Base-by-base conservation (phyloP, 2,797 vertebrate species). In the Chloroceryle amazona region DNA sequence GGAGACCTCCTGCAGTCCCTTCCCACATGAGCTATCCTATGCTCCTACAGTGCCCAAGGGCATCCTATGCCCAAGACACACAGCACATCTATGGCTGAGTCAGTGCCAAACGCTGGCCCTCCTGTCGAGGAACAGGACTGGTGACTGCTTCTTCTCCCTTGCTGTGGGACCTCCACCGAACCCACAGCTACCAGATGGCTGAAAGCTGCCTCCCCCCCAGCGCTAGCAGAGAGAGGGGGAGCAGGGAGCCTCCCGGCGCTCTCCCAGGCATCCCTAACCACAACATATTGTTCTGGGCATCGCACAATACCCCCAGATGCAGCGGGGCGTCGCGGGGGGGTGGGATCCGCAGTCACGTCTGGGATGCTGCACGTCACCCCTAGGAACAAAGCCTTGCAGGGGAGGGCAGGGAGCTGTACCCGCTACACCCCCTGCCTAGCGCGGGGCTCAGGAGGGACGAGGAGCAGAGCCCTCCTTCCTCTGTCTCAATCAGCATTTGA, bases 191-290 rank as follows among this genome's bases (percentile, higher is more conserved):
- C 87, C 94, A 96, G 75, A 92, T 93, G 95, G 81, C 80, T 6
- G 12, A 92, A 93, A 97, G 90, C 82, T 95, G 82, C 93, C 82
- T 70, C 46, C 62, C 37, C 21, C 9, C 17, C 46, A 84, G 55
- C 55, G 28, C n/a, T 21, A 84, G 62, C 65, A 81, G 76, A 51
- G 73, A 37, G 42, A 28, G 47, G 71, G 55, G 85, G 80, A 94
- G 68, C 3, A 0, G 46, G 60, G 80, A 95, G 82, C 94, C 73
- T 81, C 31, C 47, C 41, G 1, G 92, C 29, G 0, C 90, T 94
- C 92, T 96, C 94, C 92, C 94, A 96, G 83, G 86, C 92, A 65
- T 94, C 66, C 70, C 58, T 93, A 92, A 97, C 96, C 96, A 94
- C 96, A 96, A 28, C 78, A 84, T 52, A 96, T 95, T 96, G 96